Conservation (phyloP, 2,888 invertebrate species). For the Ellobium chinense region DNA sequence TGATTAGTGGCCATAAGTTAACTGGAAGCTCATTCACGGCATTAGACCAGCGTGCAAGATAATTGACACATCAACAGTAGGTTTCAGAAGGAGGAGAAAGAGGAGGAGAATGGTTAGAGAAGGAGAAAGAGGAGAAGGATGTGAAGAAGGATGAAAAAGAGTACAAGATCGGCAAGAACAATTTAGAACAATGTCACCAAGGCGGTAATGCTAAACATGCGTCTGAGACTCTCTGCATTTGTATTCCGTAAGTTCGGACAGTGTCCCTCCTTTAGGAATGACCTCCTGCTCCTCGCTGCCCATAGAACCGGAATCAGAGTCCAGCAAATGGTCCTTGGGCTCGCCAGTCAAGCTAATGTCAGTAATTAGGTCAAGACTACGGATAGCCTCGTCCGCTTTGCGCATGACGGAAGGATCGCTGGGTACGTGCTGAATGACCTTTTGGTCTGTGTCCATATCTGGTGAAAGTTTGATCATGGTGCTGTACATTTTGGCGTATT, state of each 20-base stretch:
- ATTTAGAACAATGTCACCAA: too few relatives aligned
- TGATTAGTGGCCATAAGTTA: too few relatives aligned
- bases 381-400: slow-evolving; percentile 57
- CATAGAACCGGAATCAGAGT: slow-evolving; percentile 58
- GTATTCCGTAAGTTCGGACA: slow-evolving; percentile 57
- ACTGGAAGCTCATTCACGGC: too few relatives aligned
- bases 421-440: slow-evolving; percentile 66
- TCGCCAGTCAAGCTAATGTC: slow-evolving; percentile 68
- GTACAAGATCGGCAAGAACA: too few relatives aligned
- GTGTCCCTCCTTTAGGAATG: slow-evolving; percentile 54
- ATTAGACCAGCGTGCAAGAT: too few relatives aligned
- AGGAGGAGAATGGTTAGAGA: too few relatives aligned
- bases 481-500: slow-evolving; percentile 62
- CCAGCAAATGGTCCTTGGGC: slow-evolving; percentile 59
- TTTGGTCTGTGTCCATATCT: slow-evolving; percentile 64
- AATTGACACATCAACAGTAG: too few relatives aligned
- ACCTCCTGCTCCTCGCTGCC: slow-evolving; percentile 56
- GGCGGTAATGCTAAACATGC: slow-evolving; percentile 18
- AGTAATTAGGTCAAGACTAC: slow-evolving; percentile 67
- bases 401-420: slow-evolving; percentile 55
- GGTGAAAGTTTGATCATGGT: slow-evolving; percentile 69
- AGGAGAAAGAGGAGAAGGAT: too few relatives aligned
- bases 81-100: too few relatives aligned
- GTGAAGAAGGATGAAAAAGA: too few relatives aligned
- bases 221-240: slow-evolving; percentile 32